These are phyloP conservation scores for Vanessa cardui DNA, from an alignment of 2,888 invertebrate species.

Conservation along the genomic window DNA sequence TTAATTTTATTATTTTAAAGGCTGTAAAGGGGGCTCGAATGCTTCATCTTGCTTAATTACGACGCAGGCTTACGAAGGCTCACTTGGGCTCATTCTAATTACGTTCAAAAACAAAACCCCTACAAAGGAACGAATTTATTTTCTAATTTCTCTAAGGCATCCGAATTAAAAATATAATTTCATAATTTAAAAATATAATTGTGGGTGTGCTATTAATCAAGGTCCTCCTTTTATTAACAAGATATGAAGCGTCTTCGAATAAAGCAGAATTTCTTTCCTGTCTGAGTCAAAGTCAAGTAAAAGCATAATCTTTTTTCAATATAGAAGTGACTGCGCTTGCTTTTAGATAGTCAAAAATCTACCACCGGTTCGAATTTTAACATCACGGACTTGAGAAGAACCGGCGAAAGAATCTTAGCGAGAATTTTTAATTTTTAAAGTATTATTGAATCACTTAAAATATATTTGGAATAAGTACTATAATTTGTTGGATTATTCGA, in stretches of 20 bases:
- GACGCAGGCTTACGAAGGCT: conserved; percentile 59
- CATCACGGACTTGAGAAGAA: too few species aligned
- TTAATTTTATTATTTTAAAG: conserved; percentile 69
- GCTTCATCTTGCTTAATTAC: conserved; percentile 77
- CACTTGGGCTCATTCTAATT: conserved; percentile 72
- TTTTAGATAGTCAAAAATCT: too few species aligned
- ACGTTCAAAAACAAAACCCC: conserved; percentile 73
- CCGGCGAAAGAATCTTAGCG: too few species aligned
- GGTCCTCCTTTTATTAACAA: background rate
- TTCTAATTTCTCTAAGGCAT: conserved; percentile 68
- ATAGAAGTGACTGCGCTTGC: too few species aligned
- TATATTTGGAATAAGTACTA: too few species aligned
- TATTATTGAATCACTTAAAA: too few species aligned
- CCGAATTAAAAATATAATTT: conserved; percentile 61
- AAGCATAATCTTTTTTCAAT: too few species aligned
- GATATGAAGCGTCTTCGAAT: background rate
- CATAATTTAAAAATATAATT: conserved; percentile 55
- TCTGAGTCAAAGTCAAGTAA: too few species aligned
- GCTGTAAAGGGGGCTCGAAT: conserved; percentile 61
- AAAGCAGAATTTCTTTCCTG: background rate
- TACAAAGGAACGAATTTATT: conserved; percentile 71
- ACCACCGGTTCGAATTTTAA: too few species aligned
- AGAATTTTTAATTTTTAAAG: too few species aligned
- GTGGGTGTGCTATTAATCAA: conserved; percentile 57
- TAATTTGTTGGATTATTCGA: too few species aligned